phyloP scores from a whole-genome alignment of 2,113 vertebrate species.

The Rhinichthys klamathensis region DNA sequence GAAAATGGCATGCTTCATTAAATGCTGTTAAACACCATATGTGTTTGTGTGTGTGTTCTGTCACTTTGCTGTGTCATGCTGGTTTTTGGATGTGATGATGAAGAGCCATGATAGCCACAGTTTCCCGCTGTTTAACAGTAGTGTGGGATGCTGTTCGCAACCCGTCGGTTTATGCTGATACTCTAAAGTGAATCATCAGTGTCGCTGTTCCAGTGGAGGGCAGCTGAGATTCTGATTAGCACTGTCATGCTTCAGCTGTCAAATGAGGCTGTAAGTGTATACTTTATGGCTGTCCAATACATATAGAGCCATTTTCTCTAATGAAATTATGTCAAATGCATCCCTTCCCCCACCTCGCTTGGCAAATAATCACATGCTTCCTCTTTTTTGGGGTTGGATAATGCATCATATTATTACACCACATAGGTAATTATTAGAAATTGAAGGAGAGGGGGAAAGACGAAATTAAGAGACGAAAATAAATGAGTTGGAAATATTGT shows the following conservation, averaged over 20 bases:
- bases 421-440: constrained; percentile 16
- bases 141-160: not conserved
- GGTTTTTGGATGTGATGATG: not conserved
- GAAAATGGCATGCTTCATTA: not conserved
- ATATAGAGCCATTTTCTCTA: constrained; percentile 59
- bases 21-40: constrained; percentile 3
- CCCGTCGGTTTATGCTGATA: not conserved
- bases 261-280: constrained; percentile 58
- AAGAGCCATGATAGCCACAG: not conserved
- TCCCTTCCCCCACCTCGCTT: constrained; percentile 52
- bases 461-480: not conserved
- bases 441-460: not conserved
- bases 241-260: constrained; percentile 59
- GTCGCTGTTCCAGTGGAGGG: constrained; percentile 49
- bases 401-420: constrained; percentile 51
- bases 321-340: constrained; percentile 61
- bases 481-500: not conserved
- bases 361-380: constrained; percentile 31
- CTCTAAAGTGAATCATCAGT: constrained; percentile 61
- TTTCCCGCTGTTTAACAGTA: constrained; percentile 3
- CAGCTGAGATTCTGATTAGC: constrained; percentile 60
- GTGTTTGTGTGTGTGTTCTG: not conserved
- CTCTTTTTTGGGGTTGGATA: constrained; percentile 39
- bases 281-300: constrained; percentile 37
- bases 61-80: constrained; percentile 21